Conservation (phyloP, 1,140 invertebrate genomes). For the Papilio polyxenes region DNA sequence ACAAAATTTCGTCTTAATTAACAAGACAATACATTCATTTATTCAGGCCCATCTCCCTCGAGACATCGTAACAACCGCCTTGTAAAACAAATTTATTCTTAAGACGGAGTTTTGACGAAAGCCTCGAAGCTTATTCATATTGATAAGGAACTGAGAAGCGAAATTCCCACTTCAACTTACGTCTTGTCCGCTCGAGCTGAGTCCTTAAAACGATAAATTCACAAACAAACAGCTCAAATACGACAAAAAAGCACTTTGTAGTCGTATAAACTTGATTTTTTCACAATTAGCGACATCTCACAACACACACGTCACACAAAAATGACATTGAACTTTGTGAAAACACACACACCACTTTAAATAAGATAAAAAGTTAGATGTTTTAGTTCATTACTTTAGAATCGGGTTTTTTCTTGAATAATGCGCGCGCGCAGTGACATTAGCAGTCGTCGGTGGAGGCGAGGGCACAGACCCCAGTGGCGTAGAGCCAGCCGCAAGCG, state of each 20-base stretch:
- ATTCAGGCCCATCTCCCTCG: constrained; percentile 34
- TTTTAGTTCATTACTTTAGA: neutral
- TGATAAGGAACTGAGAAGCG: constrained; percentile 35
- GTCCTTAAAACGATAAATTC: constrained; percentile 33
- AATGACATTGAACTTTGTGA: constrained; percentile 37
- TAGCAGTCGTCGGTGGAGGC: constrained; percentile 42
- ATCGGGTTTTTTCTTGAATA: constrained; percentile 27
- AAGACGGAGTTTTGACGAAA: constrained; percentile 37
- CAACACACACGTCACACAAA: constrained; percentile 55
- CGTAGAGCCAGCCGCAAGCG: constrained; percentile 56
- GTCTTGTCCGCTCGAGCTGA: constrained; percentile 8
- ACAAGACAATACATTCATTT: constrained; percentile 41
- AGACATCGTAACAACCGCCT: constrained; percentile 37
- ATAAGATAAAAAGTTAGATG: neutral
- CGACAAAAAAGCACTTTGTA: constrained; percentile 58
- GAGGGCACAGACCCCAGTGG: constrained; percentile 70
- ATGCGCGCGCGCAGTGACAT: constrained; percentile 57
- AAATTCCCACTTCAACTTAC: constrained; percentile 34
- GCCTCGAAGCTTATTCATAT: constrained; percentile 34
- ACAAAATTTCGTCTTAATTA: constrained; percentile 38
- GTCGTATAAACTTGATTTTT: constrained; percentile 58
- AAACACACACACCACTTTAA: neutral
- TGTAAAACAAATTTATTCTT: constrained; percentile 39
- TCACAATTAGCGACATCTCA: constrained; percentile 64
- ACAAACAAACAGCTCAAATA: constrained; percentile 44